Base-by-base conservation (phyloP, 1,140 invertebrate species). In the Palaemon carinicauda region DNA sequence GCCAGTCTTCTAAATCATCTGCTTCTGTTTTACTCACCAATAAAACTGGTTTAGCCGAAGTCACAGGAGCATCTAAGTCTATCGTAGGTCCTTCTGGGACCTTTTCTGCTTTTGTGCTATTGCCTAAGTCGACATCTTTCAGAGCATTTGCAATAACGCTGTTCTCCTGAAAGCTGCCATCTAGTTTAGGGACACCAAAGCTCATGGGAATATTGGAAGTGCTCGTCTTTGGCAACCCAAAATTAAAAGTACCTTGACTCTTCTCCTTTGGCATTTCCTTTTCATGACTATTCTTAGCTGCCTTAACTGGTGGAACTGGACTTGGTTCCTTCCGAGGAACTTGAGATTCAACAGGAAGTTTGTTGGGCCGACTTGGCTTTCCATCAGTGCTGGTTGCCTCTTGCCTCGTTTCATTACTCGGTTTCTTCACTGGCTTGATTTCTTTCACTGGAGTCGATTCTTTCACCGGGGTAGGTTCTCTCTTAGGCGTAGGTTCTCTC, bases 1-100 rank as follows among this genome's bases (percentile, higher is more conserved):
- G 74, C 82, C 82, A 85, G 69, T 85, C 82, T 65, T 85, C 82
- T 19, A 85, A 41, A n/a, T 85, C 74, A 5, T 85, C 82, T 12
- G 82, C 82, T 53, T 85, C 82, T n/a, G 82, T 79, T 71, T 85
- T 78, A 53, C 41, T 71, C 5, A 85, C 53, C 24, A 85, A 31
- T 24, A 83, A 60, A 15, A 85, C 82, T 52, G 82, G 82, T 54
- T 85, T 85, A 50, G 51, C 53, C 29, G 41, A 24, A 56, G 69
- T 33, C 27, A 69, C 75, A n/a, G 82, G 82, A n/a, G 54, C 82
- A 79, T 85, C 82, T 17, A 85, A 31, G 31, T 85, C 82, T 79
- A 85, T 71, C 31, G 60, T 71, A n/a, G 82, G 82, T 27, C 82
- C 82, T 41, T 77, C 51, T n/a, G 73, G 52, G 21, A 60, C 17